Evolutionary conservation across 2,888 invertebrate genomes (phyloP).

Genomic region (Stegana nigrithorax): DNA sequence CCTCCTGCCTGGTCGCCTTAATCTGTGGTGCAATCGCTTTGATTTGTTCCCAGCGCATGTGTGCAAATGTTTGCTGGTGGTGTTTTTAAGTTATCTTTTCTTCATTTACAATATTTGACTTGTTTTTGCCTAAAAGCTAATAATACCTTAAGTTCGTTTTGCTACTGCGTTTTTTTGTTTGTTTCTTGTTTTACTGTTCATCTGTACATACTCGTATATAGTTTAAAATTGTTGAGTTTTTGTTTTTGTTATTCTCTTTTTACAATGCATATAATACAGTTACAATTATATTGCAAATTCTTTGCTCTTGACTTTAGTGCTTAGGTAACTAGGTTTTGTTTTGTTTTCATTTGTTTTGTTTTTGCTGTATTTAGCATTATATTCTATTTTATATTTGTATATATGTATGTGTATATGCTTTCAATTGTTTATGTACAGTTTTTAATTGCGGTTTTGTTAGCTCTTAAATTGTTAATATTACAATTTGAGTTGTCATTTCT

Average conservation of each 20-base stretch:
- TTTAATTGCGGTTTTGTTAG: slow-evolving; percentile 19
- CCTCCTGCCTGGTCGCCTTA: too few relatives aligned
- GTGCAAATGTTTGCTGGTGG: background rate
- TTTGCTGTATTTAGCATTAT: slow-evolving; percentile 24
- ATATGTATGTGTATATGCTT: slow-evolving; percentile 11
- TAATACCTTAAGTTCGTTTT: slow-evolving; percentile 53
- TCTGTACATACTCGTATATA: background rate
- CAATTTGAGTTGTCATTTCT: slow-evolving; percentile 64
- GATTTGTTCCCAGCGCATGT: too few relatives aligned
- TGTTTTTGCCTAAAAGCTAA: slow-evolving; percentile 57
- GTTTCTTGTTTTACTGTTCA: slow-evolving; percentile 16
- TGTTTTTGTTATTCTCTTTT: slow-evolving; percentile 29
- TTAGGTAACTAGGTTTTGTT: background rate
- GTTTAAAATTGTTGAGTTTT: background rate
- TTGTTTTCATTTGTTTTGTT: slow-evolving; percentile 21
- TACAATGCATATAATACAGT: slow-evolving; percentile 26
- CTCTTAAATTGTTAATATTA: slow-evolving; percentile 45
- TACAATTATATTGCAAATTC: background rate
- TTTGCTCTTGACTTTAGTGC: background rate
- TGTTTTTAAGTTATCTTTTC: slow-evolving; percentile 35
- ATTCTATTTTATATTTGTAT: slow-evolving; percentile 8
- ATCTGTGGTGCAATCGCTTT: too few relatives aligned
- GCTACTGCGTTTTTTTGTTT: slow-evolving; percentile 17
- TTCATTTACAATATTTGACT: slow-evolving; percentile 47
- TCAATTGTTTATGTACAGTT: slow-evolving; percentile 15